Base-by-base conservation (phyloP, 2,113 vertebrate species). In the Rhodinocichla rosea region DNA sequence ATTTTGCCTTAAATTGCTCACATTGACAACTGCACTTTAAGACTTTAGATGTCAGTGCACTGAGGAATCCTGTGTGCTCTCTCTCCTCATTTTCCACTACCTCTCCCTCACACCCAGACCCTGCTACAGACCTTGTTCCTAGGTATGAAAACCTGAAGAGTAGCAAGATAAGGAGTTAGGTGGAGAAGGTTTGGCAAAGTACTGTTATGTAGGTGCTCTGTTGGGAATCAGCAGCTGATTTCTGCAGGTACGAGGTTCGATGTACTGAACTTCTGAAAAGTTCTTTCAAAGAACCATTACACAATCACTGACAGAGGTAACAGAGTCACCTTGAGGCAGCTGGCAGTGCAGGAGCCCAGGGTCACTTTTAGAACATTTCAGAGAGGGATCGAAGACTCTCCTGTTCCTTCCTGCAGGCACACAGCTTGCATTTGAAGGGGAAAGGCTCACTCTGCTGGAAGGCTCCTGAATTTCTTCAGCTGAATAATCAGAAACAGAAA, bases 291-390 rank as follows among this genome's bases (percentile, higher is more conserved):
- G 40, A 35, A 11, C 35, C 3, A 17, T 33, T 60, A 39, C 3
- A 22, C 28, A 75, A 45, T 19, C 16, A 53, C 4, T 5, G 33
- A 27, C 1, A 70, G 5, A 53, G 49, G 80, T 86, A 59, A 53
- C 3, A 17, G 60, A 82, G 40, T 95, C 97, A 99, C 98, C 98
- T 98, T 98, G 98, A 47, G 96, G 91, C 15, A 83, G 27, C 1
- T 75, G 82, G 64, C 98, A 96, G 80, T 97, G 92, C 32, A 99
- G 28, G 27, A 82, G 94, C 71, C 97, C 73, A 4, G 98, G 97
- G 73, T 99, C 98, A 30, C 99, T 99, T 96, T 82, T 97, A 11
- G 98, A 98, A 44, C 96, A 80, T 10, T 97, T 97, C 56, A 74
- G 22, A 32, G 96, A 85, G 19, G 82, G 94, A 40, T 32, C 42